Evolutionary conservation across 2,888 invertebrate genomes (phyloP).

Genomic region (Geophilus truncorum): DNA sequence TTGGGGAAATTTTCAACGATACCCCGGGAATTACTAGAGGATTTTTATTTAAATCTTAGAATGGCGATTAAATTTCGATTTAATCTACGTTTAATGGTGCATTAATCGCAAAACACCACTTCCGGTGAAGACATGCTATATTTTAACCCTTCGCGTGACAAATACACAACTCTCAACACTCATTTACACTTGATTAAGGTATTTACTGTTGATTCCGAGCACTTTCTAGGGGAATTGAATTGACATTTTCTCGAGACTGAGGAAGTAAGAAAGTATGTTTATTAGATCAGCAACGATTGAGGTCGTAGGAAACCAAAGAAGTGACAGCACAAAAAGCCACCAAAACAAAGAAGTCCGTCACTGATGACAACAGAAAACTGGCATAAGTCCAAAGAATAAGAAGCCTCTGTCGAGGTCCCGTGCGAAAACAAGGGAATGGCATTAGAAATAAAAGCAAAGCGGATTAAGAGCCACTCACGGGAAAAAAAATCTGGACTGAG

Average conservation of each 20-base stretch:
- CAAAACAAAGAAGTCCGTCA: background rate
- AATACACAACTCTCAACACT: background rate
- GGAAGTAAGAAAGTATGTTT: background rate
- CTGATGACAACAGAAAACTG: background rate
- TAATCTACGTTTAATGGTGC: no score
- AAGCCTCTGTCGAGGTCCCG: background rate
- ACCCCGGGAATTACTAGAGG: no score
- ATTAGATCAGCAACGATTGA: background rate
- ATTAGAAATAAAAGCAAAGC: background rate
- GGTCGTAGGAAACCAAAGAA: background rate
- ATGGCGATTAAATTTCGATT: no score
- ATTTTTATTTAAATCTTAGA: no score
- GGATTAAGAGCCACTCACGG: background rate
- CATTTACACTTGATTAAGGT: background rate
- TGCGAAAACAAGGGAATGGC: background rate
- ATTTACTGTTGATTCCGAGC: background rate
- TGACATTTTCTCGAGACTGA: background rate
- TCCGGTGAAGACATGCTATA: no score
- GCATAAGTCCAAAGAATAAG: background rate
- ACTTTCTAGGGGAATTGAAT: background rate
- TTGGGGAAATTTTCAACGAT: no score
- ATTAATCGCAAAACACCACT: no score
- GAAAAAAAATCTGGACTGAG: no score
- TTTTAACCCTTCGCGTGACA: no score
- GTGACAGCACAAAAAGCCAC: background rate